A percentile compares a stretch with the other conserved stretches of the same genome.
phyloP scores from a whole-genome alignment of 2,113 vertebrate species.

The Oncorhynchus gorbuscha region DNA sequence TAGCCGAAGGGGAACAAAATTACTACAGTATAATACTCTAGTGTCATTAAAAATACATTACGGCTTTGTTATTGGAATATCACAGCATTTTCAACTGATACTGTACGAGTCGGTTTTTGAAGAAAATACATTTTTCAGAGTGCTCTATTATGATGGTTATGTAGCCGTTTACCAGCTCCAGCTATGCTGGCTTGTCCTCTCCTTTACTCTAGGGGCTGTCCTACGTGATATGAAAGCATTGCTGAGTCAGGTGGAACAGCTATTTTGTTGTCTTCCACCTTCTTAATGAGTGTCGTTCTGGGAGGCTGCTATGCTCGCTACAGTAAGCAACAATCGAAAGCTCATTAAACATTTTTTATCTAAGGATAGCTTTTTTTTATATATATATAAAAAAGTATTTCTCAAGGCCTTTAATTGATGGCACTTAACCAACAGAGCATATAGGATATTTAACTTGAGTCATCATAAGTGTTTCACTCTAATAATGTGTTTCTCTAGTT shows the following conservation, averaged over 20 bases:
- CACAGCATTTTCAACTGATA: too few relatives aligned
- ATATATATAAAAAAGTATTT: conserved; percentile 16
- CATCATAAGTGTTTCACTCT: conserved; percentile 4
- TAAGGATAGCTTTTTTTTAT: background rate
- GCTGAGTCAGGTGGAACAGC: conserved; percentile 58
- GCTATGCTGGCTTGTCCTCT: background rate
- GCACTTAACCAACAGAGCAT: background rate
- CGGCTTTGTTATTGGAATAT: too few relatives aligned
- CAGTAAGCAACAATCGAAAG: conserved; percentile 44
- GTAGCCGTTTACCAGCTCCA: background rate
- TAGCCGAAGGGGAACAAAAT: too few relatives aligned
- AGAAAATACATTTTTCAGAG: background rate
- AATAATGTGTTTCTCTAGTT: conserved; percentile 15
- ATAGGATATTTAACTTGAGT: background rate
- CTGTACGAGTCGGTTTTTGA: too few relatives aligned
- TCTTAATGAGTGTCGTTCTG: conserved; percentile 52
- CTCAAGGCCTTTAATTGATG: conserved; percentile 18
- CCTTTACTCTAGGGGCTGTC: background rate
- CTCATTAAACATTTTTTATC: conserved; percentile 45
- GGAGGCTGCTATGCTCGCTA: conserved; percentile 3
- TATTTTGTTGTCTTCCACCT: conserved; percentile 17
- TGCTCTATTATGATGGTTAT: background rate
- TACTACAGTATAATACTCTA: too few relatives aligned
- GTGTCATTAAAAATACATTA: too few relatives aligned
- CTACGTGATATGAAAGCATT: conserved; percentile 54